Conservation (phyloP, 2,888 invertebrate genomes). For the Noctua comes region DNA sequence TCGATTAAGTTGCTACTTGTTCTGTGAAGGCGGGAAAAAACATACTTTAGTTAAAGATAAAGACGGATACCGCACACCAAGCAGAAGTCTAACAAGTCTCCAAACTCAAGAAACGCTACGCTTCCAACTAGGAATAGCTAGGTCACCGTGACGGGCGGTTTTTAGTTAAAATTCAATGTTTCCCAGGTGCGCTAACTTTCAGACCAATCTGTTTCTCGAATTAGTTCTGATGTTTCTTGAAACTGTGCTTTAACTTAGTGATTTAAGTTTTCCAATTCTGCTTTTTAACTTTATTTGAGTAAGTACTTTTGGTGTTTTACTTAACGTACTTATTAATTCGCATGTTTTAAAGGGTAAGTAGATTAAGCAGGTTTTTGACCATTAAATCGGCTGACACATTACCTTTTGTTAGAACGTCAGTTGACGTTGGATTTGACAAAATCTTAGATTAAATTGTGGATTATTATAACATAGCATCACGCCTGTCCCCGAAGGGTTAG, state of each 20-base stretch:
- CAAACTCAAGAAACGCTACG: not conserved
- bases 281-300: slow-evolving; percentile 6
- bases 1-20: not conserved
- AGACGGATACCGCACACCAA: not conserved
- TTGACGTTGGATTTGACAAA: not conserved
- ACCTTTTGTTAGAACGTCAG: not conserved
- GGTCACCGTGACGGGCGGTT: slow-evolving; percentile 37
- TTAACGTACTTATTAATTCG: not conserved
- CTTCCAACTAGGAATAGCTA: slow-evolving; percentile 39
- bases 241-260: slow-evolving; percentile 33
- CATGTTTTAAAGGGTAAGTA: not conserved
- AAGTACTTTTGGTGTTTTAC: not conserved
- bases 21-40: not conserved
- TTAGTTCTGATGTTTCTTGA: slow-evolving; percentile 45
- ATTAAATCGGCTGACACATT: not conserved
- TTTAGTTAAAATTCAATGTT: slow-evolving; percentile 48
- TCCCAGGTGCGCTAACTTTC: slow-evolving; percentile 39
- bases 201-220: slow-evolving; percentile 37
- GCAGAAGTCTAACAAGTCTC: not conserved
- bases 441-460: not conserved
- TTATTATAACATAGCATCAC: too few relatives aligned
- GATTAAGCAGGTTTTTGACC: not conserved
- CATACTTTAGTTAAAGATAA: not conserved
- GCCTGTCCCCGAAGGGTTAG: too few relatives aligned
- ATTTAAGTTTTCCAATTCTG: slow-evolving; percentile 45